These are phyloP conservation scores for Manis javanica DNA, from an alignment of 2,797 vertebrate species.

Conservation along the genomic window DNA sequence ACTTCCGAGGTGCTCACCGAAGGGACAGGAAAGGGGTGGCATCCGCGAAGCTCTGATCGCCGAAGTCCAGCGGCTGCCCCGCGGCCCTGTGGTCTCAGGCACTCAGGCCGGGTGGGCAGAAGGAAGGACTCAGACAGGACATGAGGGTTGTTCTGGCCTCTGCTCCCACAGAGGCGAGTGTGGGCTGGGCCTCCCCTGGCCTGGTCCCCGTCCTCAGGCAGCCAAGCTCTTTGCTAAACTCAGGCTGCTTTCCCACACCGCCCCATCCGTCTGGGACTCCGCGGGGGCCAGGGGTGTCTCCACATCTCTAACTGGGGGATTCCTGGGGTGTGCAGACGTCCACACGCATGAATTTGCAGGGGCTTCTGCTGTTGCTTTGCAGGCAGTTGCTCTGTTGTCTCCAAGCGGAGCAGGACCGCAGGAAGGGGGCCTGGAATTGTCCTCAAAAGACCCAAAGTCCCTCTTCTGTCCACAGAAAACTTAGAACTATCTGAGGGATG, in stretches of 20 bases:
- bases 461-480: neutral
- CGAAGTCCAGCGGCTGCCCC: neutral
- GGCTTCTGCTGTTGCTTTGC: neutral
- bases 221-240: neutral
- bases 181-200: fast-evolving
- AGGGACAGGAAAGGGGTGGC: neutral
- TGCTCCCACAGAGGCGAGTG: neutral
- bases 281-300: neutral
- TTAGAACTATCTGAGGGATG: neutral
- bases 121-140: fast-evolving
- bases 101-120: fast-evolving
- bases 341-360: fast-evolving
- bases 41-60: neutral
- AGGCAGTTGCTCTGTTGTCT: neutral
- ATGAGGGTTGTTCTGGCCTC: neutral
- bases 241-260: fast-evolving
- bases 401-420: neutral
- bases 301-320: neutral
- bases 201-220: fast-evolving
- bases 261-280: neutral
- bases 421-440: neutral
- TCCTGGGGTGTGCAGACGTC: neutral
- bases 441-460: neutral
- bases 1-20: neutral
- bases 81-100: fast-evolving